Conservation (phyloP, 1,140 invertebrate genomes). For the Euwallacea fornicatus region DNA sequence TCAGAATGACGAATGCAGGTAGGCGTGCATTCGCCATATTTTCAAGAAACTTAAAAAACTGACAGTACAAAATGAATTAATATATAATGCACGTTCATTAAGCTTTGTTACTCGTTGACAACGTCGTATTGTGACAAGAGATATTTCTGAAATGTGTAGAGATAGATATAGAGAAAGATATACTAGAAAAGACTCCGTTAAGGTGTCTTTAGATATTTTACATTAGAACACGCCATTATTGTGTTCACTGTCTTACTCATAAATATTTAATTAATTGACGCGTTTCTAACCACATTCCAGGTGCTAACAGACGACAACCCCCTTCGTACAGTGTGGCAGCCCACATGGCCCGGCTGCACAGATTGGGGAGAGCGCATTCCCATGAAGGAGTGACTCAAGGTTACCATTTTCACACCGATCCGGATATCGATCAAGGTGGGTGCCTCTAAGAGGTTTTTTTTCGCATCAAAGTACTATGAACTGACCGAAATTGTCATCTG, state of each 20-base stretch:
- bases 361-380: conserved; percentile 79
- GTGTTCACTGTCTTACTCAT: background rate
- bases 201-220: too few species aligned
- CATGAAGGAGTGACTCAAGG: conserved; percentile 80
- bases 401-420: conserved; percentile 71
- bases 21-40: too few species aligned
- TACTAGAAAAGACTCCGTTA: too few species aligned
- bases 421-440: conserved; percentile 66
- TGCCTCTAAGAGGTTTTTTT: conserved; percentile 22
- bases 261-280: background rate
- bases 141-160: too few species aligned
- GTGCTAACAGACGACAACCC: conserved; percentile 62
- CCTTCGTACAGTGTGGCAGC: conserved; percentile 76
- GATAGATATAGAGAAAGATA: too few species aligned
- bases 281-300: conserved; percentile 23
- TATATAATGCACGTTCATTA: too few species aligned
- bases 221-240: too few species aligned
- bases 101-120: too few species aligned
- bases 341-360: conserved; percentile 76
- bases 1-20: too few species aligned
- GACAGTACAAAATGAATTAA: too few species aligned
- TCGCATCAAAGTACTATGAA: background rate
- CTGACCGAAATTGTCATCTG: conserved; percentile 4
- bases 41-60: too few species aligned
- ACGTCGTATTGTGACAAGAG: too few species aligned